Evolutionary conservation across 2,113 vertebrate species (phyloP).

Genomic region (Dryoscopus gambensis): DNA sequence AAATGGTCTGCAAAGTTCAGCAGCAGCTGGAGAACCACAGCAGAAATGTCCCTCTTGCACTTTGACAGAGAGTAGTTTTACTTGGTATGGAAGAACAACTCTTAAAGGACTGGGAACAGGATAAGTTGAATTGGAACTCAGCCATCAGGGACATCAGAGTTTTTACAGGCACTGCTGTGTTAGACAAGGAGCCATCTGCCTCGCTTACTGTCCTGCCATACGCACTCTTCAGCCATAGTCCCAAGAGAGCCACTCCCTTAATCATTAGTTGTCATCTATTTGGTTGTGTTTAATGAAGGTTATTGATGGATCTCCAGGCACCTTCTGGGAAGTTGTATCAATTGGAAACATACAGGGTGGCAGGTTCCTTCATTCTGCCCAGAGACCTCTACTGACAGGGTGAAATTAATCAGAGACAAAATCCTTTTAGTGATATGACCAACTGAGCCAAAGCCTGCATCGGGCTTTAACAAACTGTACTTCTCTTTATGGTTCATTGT

Average conservation of each 20-base stretch:
- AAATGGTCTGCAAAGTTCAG: background rate
- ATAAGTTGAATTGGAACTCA: background rate
- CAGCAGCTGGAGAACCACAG: background rate
- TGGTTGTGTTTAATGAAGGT: background rate
- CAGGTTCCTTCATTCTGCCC: background rate
- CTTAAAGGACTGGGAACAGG: background rate
- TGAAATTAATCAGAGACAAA: constrained; percentile 40
- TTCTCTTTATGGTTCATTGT: constrained; percentile 1
- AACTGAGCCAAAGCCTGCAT: constrained; percentile 10
- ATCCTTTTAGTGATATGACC: constrained; percentile 38
- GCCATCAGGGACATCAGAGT: background rate
- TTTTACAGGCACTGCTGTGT: background rate
- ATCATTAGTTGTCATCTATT: background rate
- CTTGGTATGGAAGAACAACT: background rate
- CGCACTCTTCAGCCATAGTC: background rate
- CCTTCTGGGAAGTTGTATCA: constrained; percentile 1
- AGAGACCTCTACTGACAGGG: background rate
- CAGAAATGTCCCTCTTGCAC: background rate
- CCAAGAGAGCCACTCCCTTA: background rate
- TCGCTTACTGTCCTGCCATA: background rate
- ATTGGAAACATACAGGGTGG: background rate
- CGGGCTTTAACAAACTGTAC: background rate
- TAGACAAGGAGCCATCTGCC: background rate
- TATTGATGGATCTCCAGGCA: constrained; percentile 9
- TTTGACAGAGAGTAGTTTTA: background rate